Base-by-base conservation (phyloP, 37 sponge, comb jelly and placozoan species). In the Spongilla lacustris region DNA sequence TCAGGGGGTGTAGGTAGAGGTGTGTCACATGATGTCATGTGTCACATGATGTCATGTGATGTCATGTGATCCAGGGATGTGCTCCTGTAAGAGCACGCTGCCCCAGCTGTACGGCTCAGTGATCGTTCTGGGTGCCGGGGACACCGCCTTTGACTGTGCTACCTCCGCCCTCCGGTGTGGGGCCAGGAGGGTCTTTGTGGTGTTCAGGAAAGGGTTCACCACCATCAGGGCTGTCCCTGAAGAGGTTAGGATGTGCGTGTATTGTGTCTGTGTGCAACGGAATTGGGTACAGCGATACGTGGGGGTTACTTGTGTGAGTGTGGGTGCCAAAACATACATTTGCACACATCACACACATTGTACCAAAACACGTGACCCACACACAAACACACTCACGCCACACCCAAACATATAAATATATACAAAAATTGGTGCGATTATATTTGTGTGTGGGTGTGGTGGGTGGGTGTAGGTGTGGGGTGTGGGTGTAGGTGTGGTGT, bases 71-170 rank as follows among this genome's bases (percentile, higher is more conserved):
- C 41, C 71, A 94, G 94, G 96, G 25, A 94, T 95, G 96, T 98
- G 98, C 82, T 25, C 83, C 22, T 97, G 98, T 28, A 85, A 85
- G 78, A 78, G 67, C 31, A 49, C 74, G 8, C 93, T 97, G 26
- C 98, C 96, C 23, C 17, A 66, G 27, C 76, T 98, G 49, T 71
- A 78, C 37, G 96, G 98, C 28, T 89, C 75, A 32, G 94, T 86
- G 66, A 91, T 96, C 31, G 98, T 98, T 36, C 85, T 98, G 33
- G 96, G 96, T 0, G 93, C 92, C 24, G 98, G 96, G 11, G 96
- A 98, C 89, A 96, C 98, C 1, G 96, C 98, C 36, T 95, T 97
- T 70, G 98, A 97, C 77, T 97, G 98, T 89, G 98, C 98, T 82
- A 97, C 98, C 29, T 95, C 94, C 29, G 98, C 98, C 22, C 96